Evolutionary conservation across 1,140 invertebrate genomes (phyloP).

Genomic region (Agraylea sexmaculata): DNA sequence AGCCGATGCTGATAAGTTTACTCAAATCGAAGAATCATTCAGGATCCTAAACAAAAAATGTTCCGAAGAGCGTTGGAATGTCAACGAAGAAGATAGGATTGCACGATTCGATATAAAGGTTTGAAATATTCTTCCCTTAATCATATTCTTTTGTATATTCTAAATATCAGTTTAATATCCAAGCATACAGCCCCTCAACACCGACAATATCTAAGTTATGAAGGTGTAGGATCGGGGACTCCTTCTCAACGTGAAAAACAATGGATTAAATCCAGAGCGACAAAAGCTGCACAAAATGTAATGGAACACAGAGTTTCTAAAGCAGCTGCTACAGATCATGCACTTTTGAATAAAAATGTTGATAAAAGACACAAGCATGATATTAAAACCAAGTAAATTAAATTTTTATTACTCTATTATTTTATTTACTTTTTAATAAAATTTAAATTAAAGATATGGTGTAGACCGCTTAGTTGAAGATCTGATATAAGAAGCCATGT

Average conservation of each 20-base stretch:
- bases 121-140: too few relatives aligned
- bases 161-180: too few relatives aligned
- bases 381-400: conserved; percentile 57
- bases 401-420: conserved; percentile 7
- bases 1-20: conserved; percentile 59
- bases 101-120: conserved; percentile 41
- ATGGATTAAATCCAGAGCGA: conserved; percentile 54
- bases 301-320: conserved; percentile 62
- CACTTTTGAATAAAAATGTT: conserved; percentile 53
- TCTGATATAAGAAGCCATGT: conserved; percentile 81
- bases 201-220: conserved; percentile 70
- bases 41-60: conserved; percentile 44
- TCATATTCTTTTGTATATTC: too few relatives aligned
- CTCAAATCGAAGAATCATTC: conserved; percentile 49
- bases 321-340: conserved; percentile 50
- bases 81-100: conserved; percentile 28
- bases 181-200: conserved; percentile 81
- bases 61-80: conserved; percentile 34
- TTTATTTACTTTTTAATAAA: conserved; percentile 10
- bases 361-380: conserved; percentile 47
- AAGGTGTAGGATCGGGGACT: conserved; percentile 64
- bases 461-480: conserved; percentile 82
- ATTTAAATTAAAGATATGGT: conserved; percentile 47
- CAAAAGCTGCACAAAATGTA: conserved; percentile 62
- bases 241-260: conserved; percentile 66